Percentiles rank a stretch among this genome's conserved stretches.
phyloP scores from a whole-genome alignment of 2,797 vertebrate genomes.

The Poliocrania exsul region DNA sequence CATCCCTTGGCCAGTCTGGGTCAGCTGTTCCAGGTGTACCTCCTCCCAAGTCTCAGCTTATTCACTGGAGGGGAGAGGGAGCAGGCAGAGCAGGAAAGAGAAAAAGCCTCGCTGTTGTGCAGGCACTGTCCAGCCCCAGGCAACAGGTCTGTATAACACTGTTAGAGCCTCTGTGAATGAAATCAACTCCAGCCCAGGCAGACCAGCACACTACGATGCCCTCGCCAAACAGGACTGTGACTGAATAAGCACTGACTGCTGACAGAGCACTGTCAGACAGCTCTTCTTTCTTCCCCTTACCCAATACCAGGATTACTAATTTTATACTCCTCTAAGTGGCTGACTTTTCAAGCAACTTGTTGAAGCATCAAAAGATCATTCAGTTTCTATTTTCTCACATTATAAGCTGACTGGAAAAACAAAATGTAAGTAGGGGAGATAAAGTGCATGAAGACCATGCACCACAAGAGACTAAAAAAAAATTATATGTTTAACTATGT shows the following conservation, averaged over 20 bases:
- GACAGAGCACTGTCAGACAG: background rate
- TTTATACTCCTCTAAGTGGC: background rate
- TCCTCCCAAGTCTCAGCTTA: background rate
- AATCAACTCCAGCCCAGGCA: background rate
- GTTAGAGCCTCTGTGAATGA: background rate
- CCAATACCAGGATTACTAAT: background rate
- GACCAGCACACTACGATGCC: fast-evolving
- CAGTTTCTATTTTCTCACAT: background rate
- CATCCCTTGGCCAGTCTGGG: background rate
- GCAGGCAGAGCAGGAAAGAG: background rate
- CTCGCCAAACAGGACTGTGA: fast-evolving
- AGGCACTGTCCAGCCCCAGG: background rate
- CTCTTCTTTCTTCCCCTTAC: background rate
- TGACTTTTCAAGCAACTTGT: background rate
- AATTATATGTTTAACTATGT: background rate
- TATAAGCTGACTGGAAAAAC: background rate
- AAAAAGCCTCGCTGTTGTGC: background rate
- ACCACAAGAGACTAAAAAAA: background rate
- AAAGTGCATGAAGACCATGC: background rate
- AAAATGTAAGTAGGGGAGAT: background rate
- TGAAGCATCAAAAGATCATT: background rate
- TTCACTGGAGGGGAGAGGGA: background rate
- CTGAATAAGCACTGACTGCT: background rate
- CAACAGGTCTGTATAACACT: background rate
- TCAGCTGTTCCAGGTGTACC: background rate